A percentile compares a stretch with the other conserved stretches of the same genome.
Conservation (phyloP, 2,888 invertebrate genomes). For the Orchesellides sinensis region DNA sequence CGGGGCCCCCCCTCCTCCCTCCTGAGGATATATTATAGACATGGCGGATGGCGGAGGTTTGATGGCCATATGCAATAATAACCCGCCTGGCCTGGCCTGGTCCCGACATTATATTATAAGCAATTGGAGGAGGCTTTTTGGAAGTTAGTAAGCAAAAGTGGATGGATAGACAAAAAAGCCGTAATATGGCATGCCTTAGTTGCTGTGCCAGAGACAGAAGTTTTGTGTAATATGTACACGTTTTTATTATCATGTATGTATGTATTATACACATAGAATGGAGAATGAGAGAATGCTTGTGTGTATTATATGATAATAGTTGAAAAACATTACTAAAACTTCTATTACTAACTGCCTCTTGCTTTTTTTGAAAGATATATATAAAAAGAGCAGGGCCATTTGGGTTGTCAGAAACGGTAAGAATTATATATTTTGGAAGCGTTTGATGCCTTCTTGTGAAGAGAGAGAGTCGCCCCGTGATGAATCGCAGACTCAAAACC, state of each 20-base stretch:
- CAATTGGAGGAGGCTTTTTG: constrained; percentile 51
- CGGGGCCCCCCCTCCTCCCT: constrained; percentile 67
- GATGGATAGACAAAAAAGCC: constrained; percentile 70
- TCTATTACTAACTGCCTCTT: constrained; percentile 64
- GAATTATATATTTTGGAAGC: constrained; percentile 74
- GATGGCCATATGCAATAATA: constrained; percentile 69
- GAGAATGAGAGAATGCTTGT: not conserved
- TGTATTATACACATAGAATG: not conserved
- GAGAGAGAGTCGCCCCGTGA: constrained; percentile 70
- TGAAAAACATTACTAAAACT: not conserved
- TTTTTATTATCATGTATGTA: constrained; percentile 2
- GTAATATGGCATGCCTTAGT: constrained; percentile 31
- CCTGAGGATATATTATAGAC: constrained; percentile 66
- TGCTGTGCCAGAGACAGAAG: constrained; percentile 42
- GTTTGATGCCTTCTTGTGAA: constrained; percentile 73
- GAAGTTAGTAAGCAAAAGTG: constrained; percentile 55
- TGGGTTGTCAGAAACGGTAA: constrained; percentile 71
- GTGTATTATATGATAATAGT: constrained; percentile 14
- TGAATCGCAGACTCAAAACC: constrained; percentile 73
- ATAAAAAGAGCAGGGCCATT: constrained; percentile 71
- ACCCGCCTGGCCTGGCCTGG: constrained; percentile 62
- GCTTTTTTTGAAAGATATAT: constrained; percentile 67
- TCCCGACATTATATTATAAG: constrained; percentile 57
- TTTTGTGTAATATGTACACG: constrained; percentile 33
- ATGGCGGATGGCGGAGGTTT: constrained; percentile 68